A percentile compares a stretch with the other conserved stretches of the same genome.
Conservation (phyloP, 2,113 vertebrate genomes). For the Pelvicachromis taeniatus region DNA sequence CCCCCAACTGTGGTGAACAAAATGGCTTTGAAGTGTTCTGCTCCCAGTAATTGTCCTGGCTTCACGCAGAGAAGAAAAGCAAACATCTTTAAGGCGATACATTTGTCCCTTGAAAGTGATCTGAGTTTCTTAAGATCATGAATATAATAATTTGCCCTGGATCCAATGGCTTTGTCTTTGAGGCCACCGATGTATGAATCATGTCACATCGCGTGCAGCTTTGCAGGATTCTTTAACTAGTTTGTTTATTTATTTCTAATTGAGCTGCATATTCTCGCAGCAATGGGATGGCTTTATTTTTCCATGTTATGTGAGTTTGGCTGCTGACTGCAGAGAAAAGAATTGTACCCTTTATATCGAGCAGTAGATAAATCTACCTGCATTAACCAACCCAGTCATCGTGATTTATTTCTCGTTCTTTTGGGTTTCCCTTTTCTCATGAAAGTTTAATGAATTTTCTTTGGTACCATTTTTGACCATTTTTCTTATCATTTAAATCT, state of each 20-base stretch:
- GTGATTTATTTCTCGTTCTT: background rate
- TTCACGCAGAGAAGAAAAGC: background rate
- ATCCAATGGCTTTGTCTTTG: background rate
- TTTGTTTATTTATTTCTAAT: background rate
- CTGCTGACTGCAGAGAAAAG: background rate
- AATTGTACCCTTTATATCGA: background rate
- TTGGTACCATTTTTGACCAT: background rate
- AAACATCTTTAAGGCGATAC: conserved; percentile 14
- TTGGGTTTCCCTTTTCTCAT: background rate
- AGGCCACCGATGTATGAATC: background rate
- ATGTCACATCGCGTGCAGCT: background rate
- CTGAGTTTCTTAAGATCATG: background rate
- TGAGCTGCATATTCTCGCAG: background rate
- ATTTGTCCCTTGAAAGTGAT: background rate
- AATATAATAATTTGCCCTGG: background rate
- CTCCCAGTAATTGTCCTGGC: conserved; percentile 9
- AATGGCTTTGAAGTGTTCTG: conserved; percentile 20
- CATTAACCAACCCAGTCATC: background rate
- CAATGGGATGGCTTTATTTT: background rate
- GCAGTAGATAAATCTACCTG: background rate
- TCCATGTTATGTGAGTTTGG: background rate
- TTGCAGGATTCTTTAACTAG: background rate
- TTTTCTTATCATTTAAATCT: background rate
- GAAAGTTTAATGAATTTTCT: background rate
- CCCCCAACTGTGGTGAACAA: conserved; percentile 6